These are phyloP conservation scores for Arremon brunneinucha DNA, from an alignment of 2,797 vertebrate genomes.

Conservation along the genomic window DNA sequence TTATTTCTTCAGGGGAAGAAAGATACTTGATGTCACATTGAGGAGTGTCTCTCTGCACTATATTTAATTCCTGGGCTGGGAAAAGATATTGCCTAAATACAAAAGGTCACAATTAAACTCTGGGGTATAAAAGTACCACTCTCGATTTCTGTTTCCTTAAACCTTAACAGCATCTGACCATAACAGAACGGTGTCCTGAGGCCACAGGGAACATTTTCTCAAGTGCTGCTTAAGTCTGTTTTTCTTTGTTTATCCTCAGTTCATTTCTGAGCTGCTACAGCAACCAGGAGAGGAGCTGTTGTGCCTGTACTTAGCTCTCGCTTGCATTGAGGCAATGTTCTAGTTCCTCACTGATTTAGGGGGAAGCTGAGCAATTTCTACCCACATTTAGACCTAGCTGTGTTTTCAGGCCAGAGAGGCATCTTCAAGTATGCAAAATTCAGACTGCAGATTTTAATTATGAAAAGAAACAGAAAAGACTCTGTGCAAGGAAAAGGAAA, in stretches of 20 bases:
- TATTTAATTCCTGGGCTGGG: constrained; percentile 25
- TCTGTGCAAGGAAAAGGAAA: background rate
- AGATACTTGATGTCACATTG: constrained; percentile 7
- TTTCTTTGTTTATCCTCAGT: background rate
- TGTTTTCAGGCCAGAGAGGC: background rate
- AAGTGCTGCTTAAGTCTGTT: background rate
- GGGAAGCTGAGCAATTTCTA: background rate
- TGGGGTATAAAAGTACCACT: background rate
- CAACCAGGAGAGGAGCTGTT: constrained; percentile 30
- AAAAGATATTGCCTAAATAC: constrained; percentile 13
- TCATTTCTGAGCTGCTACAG: background rate
- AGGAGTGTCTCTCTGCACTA: constrained; percentile 20
- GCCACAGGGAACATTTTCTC: constrained; percentile 12
- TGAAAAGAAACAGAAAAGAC: background rate
- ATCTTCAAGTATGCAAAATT: background rate
- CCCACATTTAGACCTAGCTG: background rate
- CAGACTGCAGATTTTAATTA: background rate
- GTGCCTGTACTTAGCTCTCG: background rate
- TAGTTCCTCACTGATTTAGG: background rate
- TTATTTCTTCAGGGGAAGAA: constrained; percentile 58
- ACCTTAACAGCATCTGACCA: constrained; percentile 8
- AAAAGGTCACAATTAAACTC: constrained; percentile 33
- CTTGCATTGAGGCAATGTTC: background rate
- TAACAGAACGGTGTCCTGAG: background rate
- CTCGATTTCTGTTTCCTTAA: background rate